phyloP scores from a whole-genome alignment of 2,888 invertebrate genomes.

The Drosophila phalerata region DNA sequence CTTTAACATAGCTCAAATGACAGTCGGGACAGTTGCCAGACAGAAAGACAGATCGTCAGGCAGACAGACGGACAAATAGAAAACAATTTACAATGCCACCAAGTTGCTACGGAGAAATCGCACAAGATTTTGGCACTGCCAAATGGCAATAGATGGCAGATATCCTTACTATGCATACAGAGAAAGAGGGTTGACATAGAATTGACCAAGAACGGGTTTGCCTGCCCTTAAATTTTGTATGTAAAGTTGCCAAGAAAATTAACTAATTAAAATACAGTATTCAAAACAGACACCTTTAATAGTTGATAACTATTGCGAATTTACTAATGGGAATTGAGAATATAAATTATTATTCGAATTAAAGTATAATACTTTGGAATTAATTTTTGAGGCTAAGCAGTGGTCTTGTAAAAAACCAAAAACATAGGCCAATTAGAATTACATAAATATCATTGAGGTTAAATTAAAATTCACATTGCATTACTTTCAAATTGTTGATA shows the following conservation, averaged over 20 bases:
- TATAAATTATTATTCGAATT: neutral
- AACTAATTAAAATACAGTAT: neutral
- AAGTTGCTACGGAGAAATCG: conserved; percentile 56
- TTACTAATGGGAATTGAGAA: neutral
- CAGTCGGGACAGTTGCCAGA: conserved; percentile 13
- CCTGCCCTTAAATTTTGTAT: neutral
- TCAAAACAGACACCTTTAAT: too few relatives aligned
- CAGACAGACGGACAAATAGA: conserved; percentile 39
- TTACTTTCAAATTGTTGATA: neutral
- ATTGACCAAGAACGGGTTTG: conserved; percentile 17
- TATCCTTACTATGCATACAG: conserved; percentile 1
- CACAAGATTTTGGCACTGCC: conserved; percentile 65
- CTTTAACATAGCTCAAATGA: conserved; percentile 63
- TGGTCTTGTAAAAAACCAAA: neutral
- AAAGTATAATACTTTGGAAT: neutral
- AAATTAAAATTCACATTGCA: neutral
- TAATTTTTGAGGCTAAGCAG: neutral
- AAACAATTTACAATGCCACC: conserved; percentile 77
- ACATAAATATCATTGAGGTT: neutral
- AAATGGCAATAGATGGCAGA: conserved; percentile 55
- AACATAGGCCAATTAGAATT: neutral
- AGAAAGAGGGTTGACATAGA: conserved; percentile 23
- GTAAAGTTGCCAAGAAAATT: neutral
- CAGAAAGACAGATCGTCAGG: conserved; percentile 1
- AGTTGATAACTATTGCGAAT: too few relatives aligned